Percentiles rank a stretch among this genome's conserved stretches.
These are phyloP conservation scores for Orthosia gothica DNA, from an alignment of 2,888 invertebrate genomes.

Conservation along the genomic window DNA sequence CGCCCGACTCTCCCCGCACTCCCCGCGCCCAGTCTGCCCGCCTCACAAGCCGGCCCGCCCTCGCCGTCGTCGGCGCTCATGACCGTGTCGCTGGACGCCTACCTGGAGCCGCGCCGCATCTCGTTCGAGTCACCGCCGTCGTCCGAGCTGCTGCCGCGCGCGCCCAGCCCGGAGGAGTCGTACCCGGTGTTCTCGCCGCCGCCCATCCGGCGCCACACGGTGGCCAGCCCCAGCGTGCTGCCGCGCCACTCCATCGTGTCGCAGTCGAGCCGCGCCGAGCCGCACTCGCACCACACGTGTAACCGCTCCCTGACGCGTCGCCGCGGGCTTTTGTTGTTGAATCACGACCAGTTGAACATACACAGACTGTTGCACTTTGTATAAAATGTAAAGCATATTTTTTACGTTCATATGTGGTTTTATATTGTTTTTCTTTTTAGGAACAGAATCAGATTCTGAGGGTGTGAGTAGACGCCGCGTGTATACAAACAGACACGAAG, in stretches of 20 bases:
- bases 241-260: conserved; percentile 95
- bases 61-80: conserved; percentile 96
- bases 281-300: conserved; percentile 97
- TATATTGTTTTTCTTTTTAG: conserved; percentile 80
- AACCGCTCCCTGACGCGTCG: conserved; percentile 81
- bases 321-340: conserved; percentile 40
- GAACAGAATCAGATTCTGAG: conserved; percentile 76
- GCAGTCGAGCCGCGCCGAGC: conserved; percentile 94
- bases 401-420: conserved; percentile 59
- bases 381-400: conserved; percentile 87
- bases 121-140: conserved; percentile 95
- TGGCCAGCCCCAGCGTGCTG: conserved; percentile 88
- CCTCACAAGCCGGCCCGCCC: conserved; percentile 90
- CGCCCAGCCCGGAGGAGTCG: conserved; percentile 95
- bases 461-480: conserved; percentile 75
- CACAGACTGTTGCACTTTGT: conserved; percentile 79
- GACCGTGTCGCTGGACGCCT: conserved; percentile 96
- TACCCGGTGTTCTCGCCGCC: conserved; percentile 97
- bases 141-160: conserved; percentile 93
- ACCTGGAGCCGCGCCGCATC: conserved; percentile 96
- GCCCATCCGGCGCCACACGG: conserved; percentile 93
- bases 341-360: conserved; percentile 70
- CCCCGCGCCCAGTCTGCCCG: conserved; percentile 81
- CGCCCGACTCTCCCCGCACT: conserved; percentile 85
- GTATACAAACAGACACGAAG: conserved; percentile 86